A percentile compares a stretch with the other conserved stretches of the same genome.
phyloP scores from a whole-genome alignment of 2,797 vertebrate species.

The Leontopithecus rosalia region DNA sequence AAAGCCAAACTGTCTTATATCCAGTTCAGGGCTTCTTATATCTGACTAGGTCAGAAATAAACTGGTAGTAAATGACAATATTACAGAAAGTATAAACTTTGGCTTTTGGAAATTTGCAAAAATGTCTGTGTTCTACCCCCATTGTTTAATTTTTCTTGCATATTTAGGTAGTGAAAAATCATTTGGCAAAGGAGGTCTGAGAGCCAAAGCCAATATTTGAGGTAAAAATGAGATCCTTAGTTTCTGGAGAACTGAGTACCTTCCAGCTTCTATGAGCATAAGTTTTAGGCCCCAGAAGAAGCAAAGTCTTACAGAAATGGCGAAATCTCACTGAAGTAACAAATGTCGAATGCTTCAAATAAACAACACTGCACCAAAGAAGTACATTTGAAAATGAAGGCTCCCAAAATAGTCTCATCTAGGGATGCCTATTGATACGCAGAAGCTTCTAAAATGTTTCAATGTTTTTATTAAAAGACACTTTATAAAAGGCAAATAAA shows the following conservation, averaged over 20 bases:
- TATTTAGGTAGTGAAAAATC: neutral
- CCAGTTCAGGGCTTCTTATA: neutral
- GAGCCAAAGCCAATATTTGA: neutral
- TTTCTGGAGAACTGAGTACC: neutral
- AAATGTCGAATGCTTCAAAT: neutral
- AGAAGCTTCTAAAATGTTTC: neutral
- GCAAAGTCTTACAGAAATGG: neutral
- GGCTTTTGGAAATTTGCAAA: neutral
- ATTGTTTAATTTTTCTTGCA: neutral
- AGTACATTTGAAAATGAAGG: neutral
- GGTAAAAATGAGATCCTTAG: neutral
- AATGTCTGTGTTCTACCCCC: neutral
- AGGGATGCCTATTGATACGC: too few relatives aligned
- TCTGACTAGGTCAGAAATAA: neutral
- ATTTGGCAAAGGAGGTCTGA: neutral
- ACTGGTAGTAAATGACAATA: neutral
- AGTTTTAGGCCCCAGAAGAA: neutral
- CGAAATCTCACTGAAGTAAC: neutral
- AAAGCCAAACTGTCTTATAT: neutral
- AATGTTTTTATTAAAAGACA: neutral
- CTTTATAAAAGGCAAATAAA: neutral
- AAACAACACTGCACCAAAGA: neutral
- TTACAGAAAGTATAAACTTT: neutral
- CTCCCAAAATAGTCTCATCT: too few relatives aligned
- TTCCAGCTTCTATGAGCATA: neutral